Conservation (phyloP, 35 echinoderm and acorn worm species). For the Lytechinus pictus region DNA sequence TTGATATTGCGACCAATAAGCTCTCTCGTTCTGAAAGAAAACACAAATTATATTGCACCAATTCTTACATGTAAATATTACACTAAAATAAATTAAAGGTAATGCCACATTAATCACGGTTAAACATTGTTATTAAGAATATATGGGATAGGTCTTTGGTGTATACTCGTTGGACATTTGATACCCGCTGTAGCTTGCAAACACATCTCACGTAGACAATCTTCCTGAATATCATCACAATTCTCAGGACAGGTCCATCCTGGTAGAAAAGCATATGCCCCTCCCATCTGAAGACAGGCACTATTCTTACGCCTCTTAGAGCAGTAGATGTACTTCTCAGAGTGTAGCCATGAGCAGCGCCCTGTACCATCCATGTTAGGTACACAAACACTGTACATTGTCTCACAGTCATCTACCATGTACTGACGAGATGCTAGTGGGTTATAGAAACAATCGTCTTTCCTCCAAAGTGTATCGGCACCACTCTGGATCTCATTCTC, state of each 20-base stretch:
- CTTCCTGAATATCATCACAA: not conserved
- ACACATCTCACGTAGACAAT: slow-evolving; percentile 27
- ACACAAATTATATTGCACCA: not conserved
- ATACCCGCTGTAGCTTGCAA: not conserved
- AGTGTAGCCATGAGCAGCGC: slow-evolving; percentile 30
- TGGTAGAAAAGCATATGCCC: not conserved
- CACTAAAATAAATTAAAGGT: not conserved
- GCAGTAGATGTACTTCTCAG: slow-evolving; percentile 39
- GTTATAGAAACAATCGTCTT: slow-evolving; percentile 43
- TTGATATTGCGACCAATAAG: not conserved
- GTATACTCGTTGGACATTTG: not conserved
- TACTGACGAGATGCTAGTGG: slow-evolving; percentile 49
- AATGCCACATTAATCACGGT: not conserved
- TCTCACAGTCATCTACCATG: slow-evolving; percentile 47
- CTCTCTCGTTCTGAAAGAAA: not conserved
- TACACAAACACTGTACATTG: slow-evolving; percentile 19
- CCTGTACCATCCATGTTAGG: not conserved
- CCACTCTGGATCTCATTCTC: not conserved
- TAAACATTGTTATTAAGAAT: not conserved
- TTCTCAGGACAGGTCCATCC: slow-evolving; percentile 26
- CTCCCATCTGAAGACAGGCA: not conserved
- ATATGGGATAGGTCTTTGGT: not conserved
- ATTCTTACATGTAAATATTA: not conserved
- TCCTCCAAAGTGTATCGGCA: not conserved
- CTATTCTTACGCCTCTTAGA: not conserved